phyloP scores from a whole-genome alignment of 2,113 vertebrate genomes.

The Todiramphus chloris region DNA sequence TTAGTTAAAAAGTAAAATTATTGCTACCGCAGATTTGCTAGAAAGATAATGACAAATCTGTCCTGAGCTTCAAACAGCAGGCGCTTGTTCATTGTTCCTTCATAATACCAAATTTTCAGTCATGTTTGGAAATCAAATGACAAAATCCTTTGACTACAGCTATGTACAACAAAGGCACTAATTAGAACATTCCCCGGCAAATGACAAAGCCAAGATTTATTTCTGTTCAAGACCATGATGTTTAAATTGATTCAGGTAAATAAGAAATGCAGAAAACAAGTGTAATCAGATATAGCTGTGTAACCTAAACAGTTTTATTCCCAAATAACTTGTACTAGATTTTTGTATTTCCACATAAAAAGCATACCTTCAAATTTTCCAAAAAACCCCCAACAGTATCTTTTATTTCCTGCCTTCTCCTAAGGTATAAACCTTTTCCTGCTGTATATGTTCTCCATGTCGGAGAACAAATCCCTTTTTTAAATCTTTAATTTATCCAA shows the following conservation, averaged over 20 bases:
- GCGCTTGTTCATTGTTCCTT: background rate
- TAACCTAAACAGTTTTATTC: background rate
- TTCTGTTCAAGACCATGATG: background rate
- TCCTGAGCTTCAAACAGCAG: background rate
- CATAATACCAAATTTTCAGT: background rate
- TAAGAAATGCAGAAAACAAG: background rate
- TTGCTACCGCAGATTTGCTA: background rate
- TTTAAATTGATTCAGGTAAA: background rate
- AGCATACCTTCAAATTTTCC: background rate
- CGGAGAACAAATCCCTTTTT: background rate
- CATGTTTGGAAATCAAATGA: conserved; percentile 15
- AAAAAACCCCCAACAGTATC: background rate
- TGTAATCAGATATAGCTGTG: background rate
- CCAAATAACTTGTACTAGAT: background rate
- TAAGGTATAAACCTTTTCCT: background rate
- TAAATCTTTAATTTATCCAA: background rate
- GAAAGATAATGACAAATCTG: conserved; percentile 1
- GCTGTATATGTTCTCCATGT: background rate
- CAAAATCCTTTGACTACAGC: background rate
- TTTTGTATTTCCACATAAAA: background rate
- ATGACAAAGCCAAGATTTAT: background rate
- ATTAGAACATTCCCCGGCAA: background rate
- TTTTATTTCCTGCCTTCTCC: background rate
- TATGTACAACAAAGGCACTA: background rate
- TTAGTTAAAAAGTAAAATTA: background rate